These are phyloP conservation scores for Poecilus cupreus DNA, from an alignment of 2,888 invertebrate genomes.

Conservation along the genomic window DNA sequence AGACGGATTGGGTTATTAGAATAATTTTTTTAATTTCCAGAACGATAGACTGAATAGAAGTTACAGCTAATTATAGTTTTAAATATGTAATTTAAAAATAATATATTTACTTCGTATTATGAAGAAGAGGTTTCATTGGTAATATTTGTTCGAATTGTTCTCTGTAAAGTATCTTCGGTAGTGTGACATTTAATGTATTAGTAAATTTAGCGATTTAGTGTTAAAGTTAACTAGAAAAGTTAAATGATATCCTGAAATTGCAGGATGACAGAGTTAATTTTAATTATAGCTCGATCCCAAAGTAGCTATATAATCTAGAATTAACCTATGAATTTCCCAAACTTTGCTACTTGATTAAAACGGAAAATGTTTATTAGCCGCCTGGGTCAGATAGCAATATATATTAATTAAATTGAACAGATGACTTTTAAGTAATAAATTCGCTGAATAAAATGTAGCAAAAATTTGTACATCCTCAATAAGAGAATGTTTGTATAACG, in stretches of 20 bases:
- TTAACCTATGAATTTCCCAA: constrained; percentile 40
- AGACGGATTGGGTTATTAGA: too few relatives aligned
- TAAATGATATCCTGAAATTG: background rate
- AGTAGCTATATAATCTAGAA: constrained; percentile 22
- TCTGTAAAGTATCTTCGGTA: too few relatives aligned
- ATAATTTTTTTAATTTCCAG: too few relatives aligned
- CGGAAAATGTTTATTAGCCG: constrained; percentile 28
- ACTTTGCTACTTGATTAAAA: constrained; percentile 32
- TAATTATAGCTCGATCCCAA: constrained; percentile 26
- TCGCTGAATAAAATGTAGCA: background rate
- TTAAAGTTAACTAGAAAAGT: constrained; percentile 19
- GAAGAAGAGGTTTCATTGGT: too few relatives aligned
- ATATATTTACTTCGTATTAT: too few relatives aligned
- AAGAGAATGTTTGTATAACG: background rate
- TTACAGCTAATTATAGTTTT: too few relatives aligned
- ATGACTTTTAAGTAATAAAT: background rate
- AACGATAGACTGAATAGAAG: too few relatives aligned
- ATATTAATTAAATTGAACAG: background rate
- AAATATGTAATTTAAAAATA: too few relatives aligned
- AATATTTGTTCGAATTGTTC: too few relatives aligned
- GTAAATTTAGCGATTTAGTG: background rate
- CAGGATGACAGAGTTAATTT: constrained; percentile 14
- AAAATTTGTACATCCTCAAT: background rate
- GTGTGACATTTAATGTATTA: too few relatives aligned
- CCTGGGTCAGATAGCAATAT: constrained; percentile 8